These are phyloP conservation scores for Ctenodactylus gundi DNA, from an alignment of 2,113 vertebrate genomes.

Conservation along the genomic window DNA sequence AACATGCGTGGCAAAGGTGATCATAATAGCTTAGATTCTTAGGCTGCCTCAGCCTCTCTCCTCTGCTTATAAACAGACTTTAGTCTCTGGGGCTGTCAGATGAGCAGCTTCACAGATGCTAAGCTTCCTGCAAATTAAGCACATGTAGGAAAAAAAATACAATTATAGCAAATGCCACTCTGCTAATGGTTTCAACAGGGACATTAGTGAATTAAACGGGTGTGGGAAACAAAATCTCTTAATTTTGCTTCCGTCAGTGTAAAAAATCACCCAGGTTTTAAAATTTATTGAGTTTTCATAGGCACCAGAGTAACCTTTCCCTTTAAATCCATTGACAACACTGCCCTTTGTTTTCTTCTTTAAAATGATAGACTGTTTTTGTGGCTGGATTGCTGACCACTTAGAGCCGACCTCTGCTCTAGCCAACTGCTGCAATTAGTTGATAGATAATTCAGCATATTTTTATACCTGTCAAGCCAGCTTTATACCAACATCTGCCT, in stretches of 20 bases:
- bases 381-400: slow-evolving; percentile 38
- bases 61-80: slow-evolving; percentile 55
- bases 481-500: slow-evolving; percentile 67
- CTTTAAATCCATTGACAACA: slow-evolving; percentile 36
- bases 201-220: slow-evolving; percentile 48
- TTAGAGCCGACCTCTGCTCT: slow-evolving; percentile 48
- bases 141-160: slow-evolving; percentile 48
- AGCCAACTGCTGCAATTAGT: slow-evolving; percentile 52
- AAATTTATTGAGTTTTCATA: slow-evolving; percentile 45
- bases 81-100: slow-evolving; percentile 54
- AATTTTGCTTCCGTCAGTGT: not conserved
- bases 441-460: slow-evolving; percentile 68
- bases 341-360: slow-evolving; percentile 38
- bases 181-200: slow-evolving; percentile 69
- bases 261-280: not conserved
- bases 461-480: slow-evolving; percentile 70
- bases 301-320: not conserved
- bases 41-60: not conserved
- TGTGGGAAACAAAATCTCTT: slow-evolving; percentile 62
- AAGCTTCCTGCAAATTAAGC: slow-evolving; percentile 73
- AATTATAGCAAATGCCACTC: slow-evolving; percentile 57
- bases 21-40: slow-evolving; percentile 40
- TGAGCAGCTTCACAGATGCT: slow-evolving; percentile 70
- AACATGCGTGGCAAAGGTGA: slow-evolving; percentile 45
- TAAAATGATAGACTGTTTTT: slow-evolving; percentile 29